Conservation (phyloP, 2,888 invertebrate species). For the Sarcophaga subvicina region DNA sequence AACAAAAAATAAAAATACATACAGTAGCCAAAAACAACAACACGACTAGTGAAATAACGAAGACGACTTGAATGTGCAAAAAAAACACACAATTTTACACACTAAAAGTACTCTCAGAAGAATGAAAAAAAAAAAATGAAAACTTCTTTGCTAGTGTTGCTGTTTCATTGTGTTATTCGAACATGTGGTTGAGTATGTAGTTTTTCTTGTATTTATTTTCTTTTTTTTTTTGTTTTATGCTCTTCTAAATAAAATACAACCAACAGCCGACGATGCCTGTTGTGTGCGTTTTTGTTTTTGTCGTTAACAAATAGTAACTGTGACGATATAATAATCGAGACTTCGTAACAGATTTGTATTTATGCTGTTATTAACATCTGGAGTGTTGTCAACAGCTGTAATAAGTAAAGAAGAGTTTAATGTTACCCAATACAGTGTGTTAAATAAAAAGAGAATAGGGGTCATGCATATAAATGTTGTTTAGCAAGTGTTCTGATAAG, state of each 20-base stretch:
- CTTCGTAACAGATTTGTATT: background rate
- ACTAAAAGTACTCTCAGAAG: background rate
- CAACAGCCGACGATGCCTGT: background rate
- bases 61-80: background rate
- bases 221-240: too few species aligned
- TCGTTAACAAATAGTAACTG: background rate
- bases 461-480: background rate
- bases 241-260: background rate
- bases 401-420: background rate
- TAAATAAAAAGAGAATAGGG: too few species aligned
- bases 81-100: background rate
- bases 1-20: background rate
- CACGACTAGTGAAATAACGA: background rate
- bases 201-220: background rate
- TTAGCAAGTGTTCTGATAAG: background rate
- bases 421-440: background rate
- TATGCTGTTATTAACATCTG: background rate
- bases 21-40: background rate
- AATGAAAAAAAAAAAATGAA: background rate
- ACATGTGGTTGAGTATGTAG: background rate
- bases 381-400: background rate
- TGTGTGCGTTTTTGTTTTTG: background rate
- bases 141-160: background rate
- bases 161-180: background rate
- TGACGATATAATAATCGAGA: background rate